These are phyloP conservation scores for Cylindroiulus punctatus DNA, from an alignment of 2,888 invertebrate genomes.

Conservation along the genomic window DNA sequence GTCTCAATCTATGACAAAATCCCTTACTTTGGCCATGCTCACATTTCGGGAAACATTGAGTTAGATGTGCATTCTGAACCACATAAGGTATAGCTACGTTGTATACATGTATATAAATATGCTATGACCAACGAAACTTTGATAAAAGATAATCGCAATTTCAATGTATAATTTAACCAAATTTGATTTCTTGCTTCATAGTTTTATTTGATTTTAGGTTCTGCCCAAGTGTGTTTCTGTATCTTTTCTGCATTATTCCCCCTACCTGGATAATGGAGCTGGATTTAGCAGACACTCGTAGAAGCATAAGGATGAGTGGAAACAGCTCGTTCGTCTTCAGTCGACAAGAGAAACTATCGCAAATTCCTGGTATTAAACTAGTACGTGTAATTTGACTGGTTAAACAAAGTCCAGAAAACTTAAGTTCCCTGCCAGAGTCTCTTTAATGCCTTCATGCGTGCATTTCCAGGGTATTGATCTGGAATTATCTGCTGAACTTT, in stretches of 20 bases:
- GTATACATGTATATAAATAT: no score
- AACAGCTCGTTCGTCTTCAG: background rate
- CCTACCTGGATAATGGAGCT: constrained; percentile 62
- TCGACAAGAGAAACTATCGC: constrained; percentile 47
- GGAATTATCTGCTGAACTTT: constrained; percentile 59
- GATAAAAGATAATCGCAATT: background rate
- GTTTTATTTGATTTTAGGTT: constrained; percentile 61
- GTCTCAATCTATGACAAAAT: background rate
- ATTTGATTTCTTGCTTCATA: background rate
- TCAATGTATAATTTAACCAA: background rate
- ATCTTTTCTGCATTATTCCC: constrained; percentile 62
- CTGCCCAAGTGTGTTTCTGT: constrained; percentile 62
- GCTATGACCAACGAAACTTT: no score
- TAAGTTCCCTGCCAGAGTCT: no score
- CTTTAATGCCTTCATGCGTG: no score
- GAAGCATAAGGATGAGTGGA: background rate
- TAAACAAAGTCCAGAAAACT: background rate
- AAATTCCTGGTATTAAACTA: constrained; percentile 52
- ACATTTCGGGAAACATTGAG: no score
- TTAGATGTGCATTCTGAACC: no score
- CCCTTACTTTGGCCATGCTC: no score
- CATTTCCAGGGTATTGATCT: constrained; percentile 53
- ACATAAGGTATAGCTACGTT: no score
- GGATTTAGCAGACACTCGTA: constrained; percentile 59
- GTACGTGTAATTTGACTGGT: background rate